A percentile compares a stretch with the other conserved stretches of the same genome.
Evolutionary conservation across 2,888 invertebrate species (phyloP).

Genomic region (Aproaerema taeniolella): DNA sequence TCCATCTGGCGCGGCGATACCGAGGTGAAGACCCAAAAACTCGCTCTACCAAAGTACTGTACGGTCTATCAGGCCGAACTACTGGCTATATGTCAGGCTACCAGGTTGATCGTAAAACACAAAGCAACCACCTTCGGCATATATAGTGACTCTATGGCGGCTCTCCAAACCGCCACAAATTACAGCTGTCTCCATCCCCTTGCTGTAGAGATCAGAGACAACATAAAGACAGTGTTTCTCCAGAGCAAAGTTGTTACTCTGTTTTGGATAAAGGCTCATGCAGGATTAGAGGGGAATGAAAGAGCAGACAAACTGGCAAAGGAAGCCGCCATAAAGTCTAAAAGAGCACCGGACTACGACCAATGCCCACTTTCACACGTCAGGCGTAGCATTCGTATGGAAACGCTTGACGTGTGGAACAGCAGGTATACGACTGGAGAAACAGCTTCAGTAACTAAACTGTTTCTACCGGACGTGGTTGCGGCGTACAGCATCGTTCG

Average conservation of each 20-base stretch:
- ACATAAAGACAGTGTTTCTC: neutral
- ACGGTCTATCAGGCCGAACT: conserved; percentile 4
- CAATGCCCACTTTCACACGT: neutral
- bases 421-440: neutral
- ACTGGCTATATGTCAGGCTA: neutral
- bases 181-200: conserved; percentile 3
- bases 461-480: neutral
- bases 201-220: neutral
- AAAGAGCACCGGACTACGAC: neutral
- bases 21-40: neutral
- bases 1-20: neutral
- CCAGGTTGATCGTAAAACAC: neutral
- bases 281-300: conserved; percentile 13
- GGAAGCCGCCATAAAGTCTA: neutral
- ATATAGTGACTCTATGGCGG: conserved; percentile 6
- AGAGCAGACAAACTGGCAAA: conserved; percentile 12
- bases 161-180: conserved; percentile 2
- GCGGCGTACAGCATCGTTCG: neutral
- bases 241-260: neutral
- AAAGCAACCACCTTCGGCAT: neutral
- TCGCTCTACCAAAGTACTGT: neutral
- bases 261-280: conserved; percentile 15
- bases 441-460: neutral
- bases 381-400: neutral
- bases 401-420: neutral